Base-by-base conservation (phyloP, 2,113 vertebrate species). In the Sander vitreus region DNA sequence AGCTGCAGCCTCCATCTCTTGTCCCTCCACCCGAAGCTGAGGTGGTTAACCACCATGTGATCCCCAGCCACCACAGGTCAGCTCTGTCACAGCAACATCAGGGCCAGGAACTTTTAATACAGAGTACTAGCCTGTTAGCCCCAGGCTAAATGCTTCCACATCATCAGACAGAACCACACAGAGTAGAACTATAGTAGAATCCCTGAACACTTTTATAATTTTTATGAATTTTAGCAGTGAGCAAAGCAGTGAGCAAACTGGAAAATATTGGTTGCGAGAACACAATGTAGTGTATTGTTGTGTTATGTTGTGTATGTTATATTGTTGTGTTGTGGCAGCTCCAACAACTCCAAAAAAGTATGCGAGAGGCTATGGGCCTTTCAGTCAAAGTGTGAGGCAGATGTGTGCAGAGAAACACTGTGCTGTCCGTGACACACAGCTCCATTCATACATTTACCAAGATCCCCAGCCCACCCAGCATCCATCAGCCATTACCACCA, bases 381-480 rank as follows among this genome's bases (percentile, higher is more conserved):
- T n/a, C 8, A 21, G 45, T 59, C 39, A 43, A 19, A 66, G 33
- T 47, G 23, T 14, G 23, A 14, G 21, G 54, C 58, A 76, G 51
- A 64, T 60, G 25, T 74, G 48, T 76, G 59, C 63, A 71, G 11
- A 80, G 74, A 72, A 51, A 30, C 65, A 63, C 59, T 72, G 77
- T 78, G 78, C 60, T 69, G 48, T 72, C 55, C 12, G 39, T 43
- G 64, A 91, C 81, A 93, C 88, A 84, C 81, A 80, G 76, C 30
- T 82, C 83, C 85, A 86, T 92, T 93, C 86, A 92, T 58, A 30
- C 72, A 54, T 83, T 74, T 78, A 83, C 43, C 67, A 74, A 16
- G 66, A 63, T 43, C 70, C 60, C 70, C 74, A 71, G 39, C 79
- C 69, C 73, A 70, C 57, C 83, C 66, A 33, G 55, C 71, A 73